Conservation (phyloP, 2,113 vertebrate species). For the Menidia beryllina region DNA sequence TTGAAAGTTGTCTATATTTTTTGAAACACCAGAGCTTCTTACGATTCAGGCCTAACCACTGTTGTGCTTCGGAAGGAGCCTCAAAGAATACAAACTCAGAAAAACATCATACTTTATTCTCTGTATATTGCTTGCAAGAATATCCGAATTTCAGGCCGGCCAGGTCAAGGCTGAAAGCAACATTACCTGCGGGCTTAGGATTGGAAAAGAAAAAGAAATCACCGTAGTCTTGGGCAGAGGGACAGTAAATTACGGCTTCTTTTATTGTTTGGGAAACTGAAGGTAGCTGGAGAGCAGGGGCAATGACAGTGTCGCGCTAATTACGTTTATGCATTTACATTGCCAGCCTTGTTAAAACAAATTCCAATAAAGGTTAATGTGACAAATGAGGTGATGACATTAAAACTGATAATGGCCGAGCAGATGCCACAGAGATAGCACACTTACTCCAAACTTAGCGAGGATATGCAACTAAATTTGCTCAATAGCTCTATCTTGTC, state of each 20-base stretch:
- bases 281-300: conserved; percentile 33
- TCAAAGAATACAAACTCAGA: conserved; percentile 8
- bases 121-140: conserved; percentile 10
- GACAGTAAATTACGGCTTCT: conserved; percentile 29
- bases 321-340: conserved; percentile 2
- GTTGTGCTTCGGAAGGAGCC: conserved; percentile 12
- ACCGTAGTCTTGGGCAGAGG: background rate
- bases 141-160: conserved; percentile 7
- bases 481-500: background rate
- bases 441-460: background rate
- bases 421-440: background rate
- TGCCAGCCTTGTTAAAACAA: conserved; percentile 15
- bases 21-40: conserved; percentile 13
- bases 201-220: conserved; percentile 21
- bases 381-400: conserved; percentile 45
- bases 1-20: background rate
- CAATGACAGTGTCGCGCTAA: conserved; percentile 15
- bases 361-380: conserved; percentile 37
- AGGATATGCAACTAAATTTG: conserved; percentile 25
- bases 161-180: conserved; percentile 30
- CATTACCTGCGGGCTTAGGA: conserved; percentile 35
- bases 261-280: conserved; percentile 30
- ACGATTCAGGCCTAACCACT: conserved; percentile 3
- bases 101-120: conserved; percentile 13
- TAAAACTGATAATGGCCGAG: conserved; percentile 40